Evolutionary conservation across 2,888 invertebrate species (phyloP), one percentile per base, ranked within the genome.

Genomic region (Crepidodera aurea): DNA sequence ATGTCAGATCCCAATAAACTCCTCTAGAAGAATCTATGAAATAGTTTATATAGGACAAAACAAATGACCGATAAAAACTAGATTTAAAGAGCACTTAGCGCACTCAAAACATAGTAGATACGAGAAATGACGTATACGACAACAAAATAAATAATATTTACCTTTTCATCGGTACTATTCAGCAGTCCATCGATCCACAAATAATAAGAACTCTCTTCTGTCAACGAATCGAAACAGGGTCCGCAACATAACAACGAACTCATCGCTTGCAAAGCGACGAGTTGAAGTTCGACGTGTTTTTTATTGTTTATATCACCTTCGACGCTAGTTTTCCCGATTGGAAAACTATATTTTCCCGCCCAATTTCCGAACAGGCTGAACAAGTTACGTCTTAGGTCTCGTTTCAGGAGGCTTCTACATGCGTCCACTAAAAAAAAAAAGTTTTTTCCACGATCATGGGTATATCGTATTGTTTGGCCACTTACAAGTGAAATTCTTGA

Each of bases 181-280:
- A 99, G 84, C 77, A 99, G 86, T 72, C 92, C 88, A 81, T 96
- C 94, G 57, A 99, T 85, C 98, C 98, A 98, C 57, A 92, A 89
- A 79, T 97, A 98, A 71, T 96, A 88, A 2, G 92, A 88, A 46
- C 96, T 96, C 75, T 98, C 98, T 77, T 97, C 97, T 6, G 91
- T 89, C 29, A 94, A 82, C 0, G 91, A 87, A 74, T 97, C 94
- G 80, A 98, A 98, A 73, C 96, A 94, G 0, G 96, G 92, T 0
- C 99, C 99, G 79, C 98, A 98, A 78, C 96, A 96, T 1, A 98
- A 86, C 19, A 99, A 84, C 7, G 96, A 93, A 65, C 96, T 95
- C 94, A 98, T 97, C 1, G 98, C 98, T 84, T 96, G 86, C 54
- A 85, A 75, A 1, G 84, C 82, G 3, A 83, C 82, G 34, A 83